These are phyloP conservation scores for Papilio polytes DNA, from an alignment of 1,140 invertebrate species.

Conservation along the genomic window DNA sequence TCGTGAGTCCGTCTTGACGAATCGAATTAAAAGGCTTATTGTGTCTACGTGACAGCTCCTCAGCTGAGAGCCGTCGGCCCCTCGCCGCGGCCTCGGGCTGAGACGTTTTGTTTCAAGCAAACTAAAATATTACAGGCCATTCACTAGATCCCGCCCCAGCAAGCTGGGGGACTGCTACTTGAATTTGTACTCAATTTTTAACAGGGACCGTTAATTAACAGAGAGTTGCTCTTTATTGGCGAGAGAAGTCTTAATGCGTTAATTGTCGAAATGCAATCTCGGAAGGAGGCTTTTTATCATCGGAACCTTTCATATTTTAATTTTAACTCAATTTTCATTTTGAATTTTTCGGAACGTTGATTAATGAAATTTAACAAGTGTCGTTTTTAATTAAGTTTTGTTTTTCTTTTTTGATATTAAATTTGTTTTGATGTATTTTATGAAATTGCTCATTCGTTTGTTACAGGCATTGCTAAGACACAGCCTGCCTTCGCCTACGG, in stretches of 20 bases:
- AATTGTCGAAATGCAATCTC: conserved; percentile 83
- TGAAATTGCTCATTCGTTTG: conserved; percentile 57
- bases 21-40: conserved; percentile 84
- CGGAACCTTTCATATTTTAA: conserved; percentile 74
- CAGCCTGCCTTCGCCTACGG: conserved; percentile 73
- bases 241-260: conserved; percentile 80
- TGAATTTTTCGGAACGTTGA: conserved; percentile 57
- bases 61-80: conserved; percentile 58
- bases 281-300: conserved; percentile 76
- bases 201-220: conserved; percentile 82
- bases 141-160: conserved; percentile 72
- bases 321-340: conserved; percentile 60
- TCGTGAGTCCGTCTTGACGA: conserved; percentile 80
- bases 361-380: conserved; percentile 70
- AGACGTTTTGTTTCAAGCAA: conserved; percentile 80
- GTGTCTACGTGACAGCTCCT: conserved; percentile 81
- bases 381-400: conserved; percentile 42
- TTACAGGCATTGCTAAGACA: conserved; percentile 80
- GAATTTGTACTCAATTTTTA: conserved; percentile 84
- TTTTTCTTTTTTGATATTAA: conserved; percentile 31
- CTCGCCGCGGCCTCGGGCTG: conserved; percentile 46
- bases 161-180: conserved; percentile 71
- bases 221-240: conserved; percentile 79
- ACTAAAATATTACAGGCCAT: conserved; percentile 83
- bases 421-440: conserved; percentile 29